Base-by-base conservation (phyloP, 2,113 vertebrate species). In the Hipposideros armiger region DNA sequence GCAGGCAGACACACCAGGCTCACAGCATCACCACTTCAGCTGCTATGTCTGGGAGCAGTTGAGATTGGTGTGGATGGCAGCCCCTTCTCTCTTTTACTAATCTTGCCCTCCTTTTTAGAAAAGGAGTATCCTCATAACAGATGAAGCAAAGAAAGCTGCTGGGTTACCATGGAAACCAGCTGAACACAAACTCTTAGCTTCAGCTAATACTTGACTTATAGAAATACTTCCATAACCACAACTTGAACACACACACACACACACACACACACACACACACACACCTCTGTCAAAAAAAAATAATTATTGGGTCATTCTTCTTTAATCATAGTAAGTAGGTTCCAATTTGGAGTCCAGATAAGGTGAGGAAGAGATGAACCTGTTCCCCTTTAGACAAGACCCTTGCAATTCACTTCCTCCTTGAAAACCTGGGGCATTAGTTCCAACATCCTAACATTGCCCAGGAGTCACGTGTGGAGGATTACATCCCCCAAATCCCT, bases 141-240 rank as follows among this genome's bases (percentile, higher is more conserved):
- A 80, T 91, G 24, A 81, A 72, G 78, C 32, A 30, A 40, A 56
- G 66, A 66, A 83, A 91, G 76, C 82, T 67, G 47, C 78, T 74
- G 5, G 6, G 94, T 96, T 97, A 74, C 96, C 84, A 96, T 85
- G 95, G 97, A 93, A 94, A 98, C 97, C 74, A 74, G 74, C 70
- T 9, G 83, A 97, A 91, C 94, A 97, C 97, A 95, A 94, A 97
- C 87, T 91, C 92, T 85, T 58, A 20, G 83, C 83, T 85, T 90
- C 86, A 66, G 82, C 91, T 91, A 91, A 58, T 90, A 64, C 85
- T 87, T 96, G 92, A 92, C 77, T 96, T 87, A 52, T 26, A 84
- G 72, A 69, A 89, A 95, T 50, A 87, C 89, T 73, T 76, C 45
- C 81, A 67, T 42, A 89, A 60, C n/a, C 85, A 80, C 91, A 87